These are phyloP conservation scores for Nomada ferruginata DNA, from an alignment of 2,888 invertebrate genomes.

Conservation along the genomic window DNA sequence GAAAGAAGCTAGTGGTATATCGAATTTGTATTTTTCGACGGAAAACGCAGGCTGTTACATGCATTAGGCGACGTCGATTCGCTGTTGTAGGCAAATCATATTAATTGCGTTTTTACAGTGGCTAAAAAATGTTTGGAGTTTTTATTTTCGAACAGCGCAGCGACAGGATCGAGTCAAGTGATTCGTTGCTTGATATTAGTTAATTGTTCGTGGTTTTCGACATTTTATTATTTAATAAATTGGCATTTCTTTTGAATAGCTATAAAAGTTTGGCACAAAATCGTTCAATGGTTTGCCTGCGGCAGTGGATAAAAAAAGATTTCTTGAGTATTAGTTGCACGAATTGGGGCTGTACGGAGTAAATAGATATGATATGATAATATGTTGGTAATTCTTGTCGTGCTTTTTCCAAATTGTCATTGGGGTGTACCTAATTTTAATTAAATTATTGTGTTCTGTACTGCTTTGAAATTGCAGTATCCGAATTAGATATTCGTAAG, in stretches of 20 bases:
- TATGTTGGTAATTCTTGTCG: too few relatives aligned
- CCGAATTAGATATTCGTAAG: not conserved
- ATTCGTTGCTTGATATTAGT: conserved; percentile 3
- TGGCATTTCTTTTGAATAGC: not conserved
- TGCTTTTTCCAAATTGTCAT: not conserved
- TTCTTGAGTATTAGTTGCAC: not conserved
- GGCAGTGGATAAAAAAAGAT: not conserved
- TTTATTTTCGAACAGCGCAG: not conserved
- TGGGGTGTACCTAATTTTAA: conserved; percentile 6
- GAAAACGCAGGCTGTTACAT: conserved; percentile 29
- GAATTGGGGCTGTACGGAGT: conserved; percentile 6
- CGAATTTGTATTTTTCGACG: conserved; percentile 45
- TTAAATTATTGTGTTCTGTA: not conserved
- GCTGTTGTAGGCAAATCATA: not conserved
- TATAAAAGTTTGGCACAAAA: not conserved
- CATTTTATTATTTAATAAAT: not conserved
- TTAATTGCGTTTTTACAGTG: not conserved
- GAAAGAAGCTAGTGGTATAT: not conserved
- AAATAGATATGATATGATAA: not conserved
- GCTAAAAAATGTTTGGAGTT: not conserved
- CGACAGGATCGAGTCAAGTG: not conserved
- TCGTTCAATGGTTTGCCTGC: not conserved
- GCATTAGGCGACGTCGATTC: not conserved
- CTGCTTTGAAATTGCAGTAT: not conserved
- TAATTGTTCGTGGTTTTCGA: not conserved